Evolutionary conservation across 2,797 vertebrate genomes (phyloP), one percentile per base, ranked within the genome.

Genomic region (Danio tinwini): DNA sequence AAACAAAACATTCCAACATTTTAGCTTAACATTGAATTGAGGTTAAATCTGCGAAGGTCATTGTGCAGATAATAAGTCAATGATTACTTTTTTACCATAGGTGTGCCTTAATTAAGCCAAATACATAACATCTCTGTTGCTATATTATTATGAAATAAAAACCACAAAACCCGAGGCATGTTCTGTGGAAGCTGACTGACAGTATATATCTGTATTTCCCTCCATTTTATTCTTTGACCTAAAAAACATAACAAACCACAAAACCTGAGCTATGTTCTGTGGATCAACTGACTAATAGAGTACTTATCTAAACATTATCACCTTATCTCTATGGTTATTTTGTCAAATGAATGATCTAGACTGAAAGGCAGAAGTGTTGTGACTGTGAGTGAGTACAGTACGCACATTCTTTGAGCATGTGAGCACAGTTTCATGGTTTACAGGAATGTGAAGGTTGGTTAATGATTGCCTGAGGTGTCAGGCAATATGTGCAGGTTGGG

Each of bases 391-490:
- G 2, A 37, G 61, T 64, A 13, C 4, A 69, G 67, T 76, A 5
- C 76, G 61, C 40, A 52, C 67, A 74, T 65, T 83, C 58, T 76
- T 42, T 49, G 62, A 68, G 71, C 79, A 58, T 74, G 80, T 70
- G 80, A 83, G 69, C 72, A 71, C 62, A 64, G 74, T 78, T 77
- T 82, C 79, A 82, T 80, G 45, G 77, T 68, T 72, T 77, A 55
- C 29, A 78, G 74, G 80, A 86, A 86, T 86, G 84, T 76, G 56
- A 65, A 16, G 39, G 37, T 50, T 77, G 72, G 83, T 86, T 82
- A 83, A 87, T 87, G 70, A 87, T 87, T 82, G 82, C 80, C 84
- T 78, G 56, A 62, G 81, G 73, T 78, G 52, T 80, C 59, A 68
- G 55, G 53, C 81, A 49, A 45, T 52, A 78, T 70, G 52, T 56